Percentiles rank a stretch among this genome's conserved stretches.
These are phyloP conservation scores for Orgyia antiqua DNA, from an alignment of 2,888 invertebrate genomes.

Conservation along the genomic window DNA sequence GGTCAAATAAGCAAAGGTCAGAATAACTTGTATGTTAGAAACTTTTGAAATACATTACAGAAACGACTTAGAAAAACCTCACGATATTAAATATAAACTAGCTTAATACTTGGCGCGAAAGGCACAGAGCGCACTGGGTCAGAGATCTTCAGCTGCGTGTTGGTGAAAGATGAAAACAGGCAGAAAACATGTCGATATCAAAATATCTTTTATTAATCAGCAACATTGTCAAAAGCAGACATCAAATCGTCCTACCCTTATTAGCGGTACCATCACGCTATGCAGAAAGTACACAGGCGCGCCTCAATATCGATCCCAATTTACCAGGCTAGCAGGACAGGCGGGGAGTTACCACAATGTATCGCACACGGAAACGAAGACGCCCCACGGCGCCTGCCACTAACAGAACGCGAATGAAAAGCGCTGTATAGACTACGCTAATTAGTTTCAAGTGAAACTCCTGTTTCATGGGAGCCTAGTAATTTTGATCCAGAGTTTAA, in stretches of 20 bases:
- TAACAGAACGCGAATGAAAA: constrained; percentile 34
- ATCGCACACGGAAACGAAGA: constrained; percentile 34
- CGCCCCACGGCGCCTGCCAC: constrained; percentile 54
- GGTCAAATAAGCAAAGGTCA: too few relatives aligned
- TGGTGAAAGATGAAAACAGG: too few relatives aligned
- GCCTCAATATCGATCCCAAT: constrained; percentile 33
- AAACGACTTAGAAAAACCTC: too few relatives aligned
- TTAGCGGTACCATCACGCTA: constrained; percentile 25
- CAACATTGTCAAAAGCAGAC: constrained; percentile 1
- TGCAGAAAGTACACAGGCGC: constrained; percentile 23
- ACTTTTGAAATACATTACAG: too few relatives aligned
- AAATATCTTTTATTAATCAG: too few relatives aligned
- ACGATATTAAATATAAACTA: too few relatives aligned
- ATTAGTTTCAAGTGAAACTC: constrained; percentile 38
- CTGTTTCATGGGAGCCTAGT: constrained; percentile 56
- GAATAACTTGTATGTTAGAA: too few relatives aligned
- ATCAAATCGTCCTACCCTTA: constrained; percentile 6
- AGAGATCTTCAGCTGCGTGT: too few relatives aligned
- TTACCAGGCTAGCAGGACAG: constrained; percentile 40
- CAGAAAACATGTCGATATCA: too few relatives aligned
- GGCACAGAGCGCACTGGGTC: too few relatives aligned
- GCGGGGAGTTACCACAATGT: constrained; percentile 34
- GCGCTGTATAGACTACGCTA: constrained; percentile 29
- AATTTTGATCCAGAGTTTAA: constrained; percentile 30
- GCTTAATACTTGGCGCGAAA: too few relatives aligned